Conservation (phyloP, 2,888 invertebrate species). For the Troides helena region DNA sequence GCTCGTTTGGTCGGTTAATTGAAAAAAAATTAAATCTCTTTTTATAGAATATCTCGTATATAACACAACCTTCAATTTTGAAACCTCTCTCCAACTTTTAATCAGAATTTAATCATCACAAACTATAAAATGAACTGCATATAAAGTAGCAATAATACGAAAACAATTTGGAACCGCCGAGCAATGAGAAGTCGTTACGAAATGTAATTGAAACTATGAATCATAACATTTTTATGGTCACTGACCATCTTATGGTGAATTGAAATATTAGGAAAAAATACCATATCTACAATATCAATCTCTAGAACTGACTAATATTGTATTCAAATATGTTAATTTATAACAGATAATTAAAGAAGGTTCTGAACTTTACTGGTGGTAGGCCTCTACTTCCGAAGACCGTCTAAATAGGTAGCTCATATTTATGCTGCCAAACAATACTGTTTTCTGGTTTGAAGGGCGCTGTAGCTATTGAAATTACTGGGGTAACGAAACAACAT, state of each 20-base stretch:
- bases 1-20: no score
- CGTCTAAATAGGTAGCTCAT: no score
- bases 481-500: no score
- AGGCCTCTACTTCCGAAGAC: no score
- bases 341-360: no score
- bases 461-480: no score
- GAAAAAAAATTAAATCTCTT: no score
- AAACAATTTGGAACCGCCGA: slow-evolving; percentile 26
- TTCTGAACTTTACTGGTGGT: no score
- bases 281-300: background rate
- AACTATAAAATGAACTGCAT: slow-evolving; percentile 12
- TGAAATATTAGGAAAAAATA: background rate
- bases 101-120: background rate
- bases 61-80: background rate
- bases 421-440: no score
- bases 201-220: slow-evolving; percentile 27
- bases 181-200: slow-evolving; percentile 19
- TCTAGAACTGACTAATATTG: background rate
- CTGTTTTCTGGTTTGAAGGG: no score
- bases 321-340: background rate
- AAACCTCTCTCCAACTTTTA: background rate
- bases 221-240: slow-evolving; percentile 22
- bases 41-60: background rate
- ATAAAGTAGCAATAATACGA: slow-evolving; percentile 22
- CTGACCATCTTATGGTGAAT: background rate